Conservation (phyloP, 2,113 vertebrate genomes). For the Micronycteris hirsuta region DNA sequence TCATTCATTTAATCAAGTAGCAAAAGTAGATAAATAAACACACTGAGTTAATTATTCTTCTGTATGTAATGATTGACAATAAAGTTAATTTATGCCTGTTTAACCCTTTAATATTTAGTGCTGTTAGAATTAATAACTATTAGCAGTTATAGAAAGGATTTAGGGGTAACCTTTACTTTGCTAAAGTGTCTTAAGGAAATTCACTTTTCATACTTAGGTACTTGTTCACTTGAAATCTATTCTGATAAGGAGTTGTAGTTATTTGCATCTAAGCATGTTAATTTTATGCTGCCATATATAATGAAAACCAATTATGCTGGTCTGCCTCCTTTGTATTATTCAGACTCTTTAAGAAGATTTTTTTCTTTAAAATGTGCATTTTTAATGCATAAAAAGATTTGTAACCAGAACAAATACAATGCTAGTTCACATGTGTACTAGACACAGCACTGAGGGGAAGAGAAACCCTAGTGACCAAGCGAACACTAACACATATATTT, state of each 20-base stretch:
- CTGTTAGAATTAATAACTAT: constrained; percentile 64
- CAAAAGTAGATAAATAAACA: constrained; percentile 87
- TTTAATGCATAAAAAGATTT: constrained; percentile 29
- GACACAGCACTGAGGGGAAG: background rate
- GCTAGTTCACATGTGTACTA: background rate
- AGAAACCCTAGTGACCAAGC: background rate
- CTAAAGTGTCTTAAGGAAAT: background rate
- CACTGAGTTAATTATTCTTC: constrained; percentile 86
- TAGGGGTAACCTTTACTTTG: background rate
- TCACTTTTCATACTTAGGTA: background rate
- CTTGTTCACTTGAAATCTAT: background rate
- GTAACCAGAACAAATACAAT: background rate
- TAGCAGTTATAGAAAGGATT: constrained; percentile 45
- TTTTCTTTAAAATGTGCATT: constrained; percentile 4
- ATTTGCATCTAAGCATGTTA: background rate
- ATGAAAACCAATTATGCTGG: background rate
- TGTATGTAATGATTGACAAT: constrained; percentile 83
- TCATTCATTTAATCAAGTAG: constrained; percentile 88
- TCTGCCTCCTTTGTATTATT: constrained; percentile 16
- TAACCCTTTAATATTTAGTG: constrained; percentile 71
- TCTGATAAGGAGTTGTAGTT: background rate
- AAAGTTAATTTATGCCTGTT: constrained; percentile 82
- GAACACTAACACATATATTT: background rate
- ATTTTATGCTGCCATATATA: background rate
- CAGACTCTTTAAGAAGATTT: background rate